phyloP scores from a whole-genome alignment of 1,140 invertebrate species.

The Bombus sibiricus region DNA sequence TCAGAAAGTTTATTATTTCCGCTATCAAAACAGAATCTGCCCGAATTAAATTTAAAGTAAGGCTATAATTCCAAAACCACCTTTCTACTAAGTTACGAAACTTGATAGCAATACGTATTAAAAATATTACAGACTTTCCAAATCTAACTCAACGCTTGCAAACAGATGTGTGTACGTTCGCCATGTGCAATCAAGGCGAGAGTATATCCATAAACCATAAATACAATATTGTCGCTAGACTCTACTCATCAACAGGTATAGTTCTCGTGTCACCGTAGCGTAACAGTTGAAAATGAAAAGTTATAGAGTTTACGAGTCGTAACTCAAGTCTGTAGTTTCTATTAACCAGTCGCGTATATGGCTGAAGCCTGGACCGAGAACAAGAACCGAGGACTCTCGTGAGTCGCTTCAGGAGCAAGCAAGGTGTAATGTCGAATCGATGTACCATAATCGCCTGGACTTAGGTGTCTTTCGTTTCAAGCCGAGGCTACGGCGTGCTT shows the following conservation, averaged over 20 bases:
- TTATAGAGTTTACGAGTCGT: conserved; percentile 32
- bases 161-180: not conserved
- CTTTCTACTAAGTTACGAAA: not conserved
- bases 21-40: no score
- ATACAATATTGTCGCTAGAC: not conserved
- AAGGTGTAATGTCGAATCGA: conserved; percentile 55
- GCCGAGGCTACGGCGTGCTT: conserved; percentile 10
- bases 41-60: not conserved
- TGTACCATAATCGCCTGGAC: conserved; percentile 52
- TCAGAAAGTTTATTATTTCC: no score
- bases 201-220: not conserved
- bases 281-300: conserved; percentile 38
- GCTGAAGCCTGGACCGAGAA: not conserved
- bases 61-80: not conserved
- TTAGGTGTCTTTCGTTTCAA: conserved; percentile 44
- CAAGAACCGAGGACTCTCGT: conserved; percentile 25
- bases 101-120: not conserved
- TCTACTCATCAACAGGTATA: conserved; percentile 10
- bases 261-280: conserved; percentile 1
- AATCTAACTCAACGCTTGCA: not conserved
- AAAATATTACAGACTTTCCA: not conserved
- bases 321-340: conserved; percentile 24
- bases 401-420: conserved; percentile 43
- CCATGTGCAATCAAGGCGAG: not conserved
- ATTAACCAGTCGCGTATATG: conserved; percentile 16